A percentile compares a stretch with the other conserved stretches of the same genome.
Evolutionary conservation across 2,797 vertebrate species (phyloP).

Genomic region (Coccyzus lansbergi): DNA sequence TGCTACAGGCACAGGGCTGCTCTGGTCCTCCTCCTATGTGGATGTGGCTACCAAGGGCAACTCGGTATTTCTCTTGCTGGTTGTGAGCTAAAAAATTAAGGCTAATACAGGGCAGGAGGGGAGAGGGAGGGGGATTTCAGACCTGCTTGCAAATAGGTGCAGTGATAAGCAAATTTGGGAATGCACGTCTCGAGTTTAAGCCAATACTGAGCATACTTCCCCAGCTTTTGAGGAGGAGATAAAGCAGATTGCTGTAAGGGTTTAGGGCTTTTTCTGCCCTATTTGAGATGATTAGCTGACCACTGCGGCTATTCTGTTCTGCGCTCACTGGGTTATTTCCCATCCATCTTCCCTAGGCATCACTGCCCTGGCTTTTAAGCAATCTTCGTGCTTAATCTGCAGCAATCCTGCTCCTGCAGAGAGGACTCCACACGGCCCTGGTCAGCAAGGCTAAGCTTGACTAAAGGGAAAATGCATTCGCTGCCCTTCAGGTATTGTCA

Average conservation of each 20-base stretch:
- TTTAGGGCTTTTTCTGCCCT: neutral
- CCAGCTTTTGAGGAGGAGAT: neutral
- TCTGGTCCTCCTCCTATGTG: neutral
- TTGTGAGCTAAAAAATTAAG: neutral
- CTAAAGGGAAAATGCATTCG: neutral
- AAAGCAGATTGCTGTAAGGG: neutral
- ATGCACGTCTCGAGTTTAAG: rapidly evolving
- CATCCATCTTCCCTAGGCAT: neutral
- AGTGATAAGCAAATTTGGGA: neutral
- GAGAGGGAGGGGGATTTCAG: neutral
- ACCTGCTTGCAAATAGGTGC: neutral
- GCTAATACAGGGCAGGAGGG: neutral
- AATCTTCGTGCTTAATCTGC: neutral
- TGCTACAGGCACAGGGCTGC: rapidly evolving
- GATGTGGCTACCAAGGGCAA: rapidly evolving
- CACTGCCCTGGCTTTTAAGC: neutral
- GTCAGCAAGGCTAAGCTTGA: rapidly evolving
- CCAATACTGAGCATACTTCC: rapidly evolving
- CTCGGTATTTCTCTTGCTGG: neutral
- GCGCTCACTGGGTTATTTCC: neutral
- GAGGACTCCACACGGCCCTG: neutral
- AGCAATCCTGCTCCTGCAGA: neutral
- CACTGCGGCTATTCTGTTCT: neutral
- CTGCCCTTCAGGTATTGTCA: neutral
- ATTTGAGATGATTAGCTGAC: neutral